Evolutionary conservation across 2,113 vertebrate species (phyloP), one percentile per base, ranked within the genome.

Genomic region (Morone chrysops): DNA sequence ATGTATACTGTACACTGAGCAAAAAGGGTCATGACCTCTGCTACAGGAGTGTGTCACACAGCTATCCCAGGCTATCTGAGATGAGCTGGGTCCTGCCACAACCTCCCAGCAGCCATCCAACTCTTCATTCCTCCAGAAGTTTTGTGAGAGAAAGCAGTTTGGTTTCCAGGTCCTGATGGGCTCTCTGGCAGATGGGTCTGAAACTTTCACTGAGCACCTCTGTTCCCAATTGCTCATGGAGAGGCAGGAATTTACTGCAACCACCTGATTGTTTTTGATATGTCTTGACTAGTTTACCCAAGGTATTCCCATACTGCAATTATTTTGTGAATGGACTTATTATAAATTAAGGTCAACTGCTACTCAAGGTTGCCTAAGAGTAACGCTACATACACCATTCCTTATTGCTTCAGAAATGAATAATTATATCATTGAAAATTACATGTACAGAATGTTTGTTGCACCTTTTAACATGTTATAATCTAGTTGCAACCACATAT

Each of bases 131-230:
- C 71, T 82, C 45, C 22, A 54, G 48, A 72, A 57, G 22, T 77
- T 76, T 45, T 67, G 80, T 5, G 10, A 74, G 65, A 71, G 74
- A 63, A 73, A 77, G 68, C 78, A 68, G 67, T 75, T 59, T 85
- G 75, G 71, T 75, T 85, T 87, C 81, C 75, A 89, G 80, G 25
- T 65, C 78, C 79, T 87, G 87, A 86, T 88, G 82, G 84, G 43
- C 62, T 83, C 68, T 38, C 89, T 93, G 91, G 90, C 91, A 90
- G 82, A 82, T 82, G 73, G 40, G 56, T 65, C 80, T 40, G 13
- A 79, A 87, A 54, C 56, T 61, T 77, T 89, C 70, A 93, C 90
- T 91, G 83, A 87, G 83, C 70, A 72, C 72, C 77, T 78, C 79
- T 91, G 88, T 92, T 92, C 67, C 56, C 41, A 77, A 50, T 70